Conservation (phyloP, 53 echinoderm and acorn worm species). For the Zoroaster sp. region DNA sequence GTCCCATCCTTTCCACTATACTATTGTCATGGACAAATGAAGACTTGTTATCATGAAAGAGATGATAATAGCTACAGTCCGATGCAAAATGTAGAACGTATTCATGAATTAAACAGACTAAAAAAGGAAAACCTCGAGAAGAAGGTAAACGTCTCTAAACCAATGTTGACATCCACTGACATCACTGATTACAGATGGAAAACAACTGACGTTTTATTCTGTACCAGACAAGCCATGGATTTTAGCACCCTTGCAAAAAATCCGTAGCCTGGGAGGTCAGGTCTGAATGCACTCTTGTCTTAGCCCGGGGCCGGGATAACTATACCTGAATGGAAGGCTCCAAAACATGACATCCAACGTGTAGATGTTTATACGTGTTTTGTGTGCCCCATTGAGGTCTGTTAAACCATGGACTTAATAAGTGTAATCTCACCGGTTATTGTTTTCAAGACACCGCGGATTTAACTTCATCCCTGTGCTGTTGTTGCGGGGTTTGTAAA, state of each 20-base stretch:
- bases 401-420: slow-evolving; percentile 1
- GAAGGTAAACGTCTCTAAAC: background rate
- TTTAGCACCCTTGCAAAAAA: slow-evolving; percentile 16
- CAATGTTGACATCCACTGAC: slow-evolving; percentile 4
- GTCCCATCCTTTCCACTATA: too few relatives aligned
- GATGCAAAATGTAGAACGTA: background rate
- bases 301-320: background rate
- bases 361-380: background rate
- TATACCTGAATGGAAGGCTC: background rate
- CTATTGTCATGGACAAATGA: too few relatives aligned
- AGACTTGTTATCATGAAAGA: too few relatives aligned
- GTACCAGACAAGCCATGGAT: background rate
- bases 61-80: background rate
- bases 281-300: background rate
- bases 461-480: background rate
- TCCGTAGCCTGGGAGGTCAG: background rate
- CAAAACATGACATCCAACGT: background rate
- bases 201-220: background rate
- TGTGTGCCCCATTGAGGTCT: background rate
- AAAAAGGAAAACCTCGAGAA: background rate
- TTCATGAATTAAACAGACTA: background rate
- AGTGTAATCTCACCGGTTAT: background rate
- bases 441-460: slow-evolving; percentile 7
- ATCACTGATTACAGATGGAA: background rate
- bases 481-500: background rate